Base-by-base conservation (phyloP, 2,113 vertebrate species). In the Himantopus leucocephalus region DNA sequence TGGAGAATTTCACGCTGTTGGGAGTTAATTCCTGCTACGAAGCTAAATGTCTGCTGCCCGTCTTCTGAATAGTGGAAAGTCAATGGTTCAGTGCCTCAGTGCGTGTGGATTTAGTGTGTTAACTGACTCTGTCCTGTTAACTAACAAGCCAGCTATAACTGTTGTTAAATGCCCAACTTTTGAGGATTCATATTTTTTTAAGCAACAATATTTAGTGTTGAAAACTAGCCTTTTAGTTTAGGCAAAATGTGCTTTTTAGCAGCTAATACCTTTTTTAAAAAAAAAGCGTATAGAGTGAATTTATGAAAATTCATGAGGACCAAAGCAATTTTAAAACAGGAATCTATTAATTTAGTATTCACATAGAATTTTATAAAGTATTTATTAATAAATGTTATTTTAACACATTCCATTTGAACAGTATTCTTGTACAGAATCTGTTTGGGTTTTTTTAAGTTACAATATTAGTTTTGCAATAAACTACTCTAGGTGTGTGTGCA, bases 341-440 rank as follows among this genome's bases (percentile, higher is more conserved):
- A 98, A 98, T 98, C 98, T 98, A 98, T 98, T 98, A 98, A 98
- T 98, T 98, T 98, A 97, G 97, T 97, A 94, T 97, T 98, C 97
- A 94, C 95, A 97, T 97, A 98, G 98, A 98, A 98, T 98, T 98
- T 98, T 98, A 98, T 98, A 98, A 98, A 97, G 97, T 98, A 98
- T 98, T 98, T 98, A 98, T 98, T 98, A 98, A 98, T 98, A 98
- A 98, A 98, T 98, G 97, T 98, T 98, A 98, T 98, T 98, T 98
- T 98, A 98, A 97, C 98, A 98, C 98, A 98, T 98, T 98, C 98
- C 98, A 98, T 98, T 98, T 98, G 97, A 98, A 97, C 98, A 98
- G 98, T 98, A 98, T 98, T 98, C 97, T 98, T 98, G 98, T 97
- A 93, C 94, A 98, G 97, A 98, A 96, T 93, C 96, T 97, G 94